Conservation (phyloP, 2,113 vertebrate genomes). For the Formicarius rufipectus region DNA sequence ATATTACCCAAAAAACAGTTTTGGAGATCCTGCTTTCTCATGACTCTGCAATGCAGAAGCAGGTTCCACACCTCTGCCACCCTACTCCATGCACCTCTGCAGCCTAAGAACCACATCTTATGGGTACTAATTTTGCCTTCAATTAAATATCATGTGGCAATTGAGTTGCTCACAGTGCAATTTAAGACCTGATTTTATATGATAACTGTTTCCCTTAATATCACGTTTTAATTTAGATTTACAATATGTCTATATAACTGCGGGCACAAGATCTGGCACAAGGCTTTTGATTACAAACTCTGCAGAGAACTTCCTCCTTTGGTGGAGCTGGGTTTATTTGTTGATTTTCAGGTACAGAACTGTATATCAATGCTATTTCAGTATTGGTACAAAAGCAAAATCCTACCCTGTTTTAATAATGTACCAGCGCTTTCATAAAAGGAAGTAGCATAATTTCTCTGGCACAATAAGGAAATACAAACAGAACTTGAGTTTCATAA, state of each 20-base stretch:
- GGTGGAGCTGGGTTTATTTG: not conserved
- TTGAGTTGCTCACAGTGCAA: not conserved
- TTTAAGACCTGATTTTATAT: not conserved
- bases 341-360: conserved; percentile 9
- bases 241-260: not conserved
- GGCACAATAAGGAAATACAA: not conserved
- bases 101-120: not conserved
- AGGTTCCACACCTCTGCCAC: not conserved
- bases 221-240: not conserved
- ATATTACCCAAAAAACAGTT: not conserved
- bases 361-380: not conserved
- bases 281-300: not conserved
- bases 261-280: not conserved
- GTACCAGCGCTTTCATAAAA: not conserved
- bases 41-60: rapidly evolving
- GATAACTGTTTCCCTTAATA: not conserved
- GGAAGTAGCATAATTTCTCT: not conserved
- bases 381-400: not conserved
- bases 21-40: not conserved
- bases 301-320: not conserved
- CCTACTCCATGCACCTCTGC: not conserved
- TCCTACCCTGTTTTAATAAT: not conserved
- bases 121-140: not conserved
- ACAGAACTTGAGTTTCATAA: not conserved
- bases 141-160: not conserved